These are phyloP conservation scores for Huso huso DNA, from an alignment of 2,797 vertebrate species.

Conservation along the genomic window DNA sequence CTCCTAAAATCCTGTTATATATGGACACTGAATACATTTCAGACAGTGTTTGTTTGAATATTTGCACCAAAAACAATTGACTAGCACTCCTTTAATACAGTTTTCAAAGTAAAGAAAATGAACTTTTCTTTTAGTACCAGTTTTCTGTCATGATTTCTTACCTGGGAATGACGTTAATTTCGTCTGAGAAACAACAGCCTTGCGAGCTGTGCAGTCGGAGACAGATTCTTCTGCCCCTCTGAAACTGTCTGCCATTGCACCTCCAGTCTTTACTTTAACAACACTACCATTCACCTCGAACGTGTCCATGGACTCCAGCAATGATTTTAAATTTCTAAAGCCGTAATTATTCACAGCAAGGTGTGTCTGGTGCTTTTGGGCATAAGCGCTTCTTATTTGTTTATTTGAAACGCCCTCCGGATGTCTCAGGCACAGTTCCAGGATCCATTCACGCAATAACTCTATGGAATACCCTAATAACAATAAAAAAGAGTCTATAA, in stretches of 20 bases:
- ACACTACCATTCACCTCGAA: not conserved
- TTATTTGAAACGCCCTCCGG: not conserved
- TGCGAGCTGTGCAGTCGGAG: no score
- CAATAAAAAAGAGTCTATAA: not conserved
- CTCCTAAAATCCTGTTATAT: no score
- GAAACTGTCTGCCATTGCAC: not conserved
- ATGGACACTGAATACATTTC: no score
- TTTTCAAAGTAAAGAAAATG: no score
- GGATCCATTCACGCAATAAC: not conserved
- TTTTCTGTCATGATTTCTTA: no score
- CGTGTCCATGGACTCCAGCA: slow-evolving; percentile 11
- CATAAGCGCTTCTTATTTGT: not conserved
- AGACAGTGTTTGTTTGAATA: no score
- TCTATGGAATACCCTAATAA: not conserved
- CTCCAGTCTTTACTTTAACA: not conserved
- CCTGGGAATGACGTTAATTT: no score
- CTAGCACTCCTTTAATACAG: no score
- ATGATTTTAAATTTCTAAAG: not conserved
- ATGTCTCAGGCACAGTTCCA: not conserved
- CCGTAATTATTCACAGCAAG: not conserved
- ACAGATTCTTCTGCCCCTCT: no score
- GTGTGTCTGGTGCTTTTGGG: not conserved
- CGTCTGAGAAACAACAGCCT: no score
- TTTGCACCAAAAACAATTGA: no score
- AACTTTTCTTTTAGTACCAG: no score